Conservation (phyloP, 2,113 vertebrate genomes). For the Probosciger aterrimus region DNA sequence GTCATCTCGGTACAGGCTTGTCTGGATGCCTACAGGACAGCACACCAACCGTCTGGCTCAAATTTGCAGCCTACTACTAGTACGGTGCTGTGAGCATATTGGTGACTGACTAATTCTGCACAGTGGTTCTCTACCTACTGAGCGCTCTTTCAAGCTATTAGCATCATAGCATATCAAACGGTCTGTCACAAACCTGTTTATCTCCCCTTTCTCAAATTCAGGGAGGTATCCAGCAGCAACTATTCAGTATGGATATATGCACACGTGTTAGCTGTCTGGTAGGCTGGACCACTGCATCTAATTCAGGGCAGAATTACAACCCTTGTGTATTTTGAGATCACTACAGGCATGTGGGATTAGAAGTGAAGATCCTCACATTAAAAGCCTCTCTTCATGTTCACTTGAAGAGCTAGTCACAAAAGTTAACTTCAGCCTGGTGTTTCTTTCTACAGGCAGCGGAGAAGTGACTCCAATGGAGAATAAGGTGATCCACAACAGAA, state of each 20-base stretch:
- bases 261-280: fast-evolving
- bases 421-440: neutral
- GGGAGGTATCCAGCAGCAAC: neutral
- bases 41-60: constrained; percentile 12
- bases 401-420: neutral
- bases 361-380: neutral
- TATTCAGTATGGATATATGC: neutral
- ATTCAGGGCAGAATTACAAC: neutral
- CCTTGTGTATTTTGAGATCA: neutral
- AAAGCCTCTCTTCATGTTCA: neutral
- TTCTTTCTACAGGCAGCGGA: neutral
- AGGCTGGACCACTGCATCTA: neutral
- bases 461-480: neutral
- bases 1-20: constrained; percentile 36
- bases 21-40: constrained; percentile 34
- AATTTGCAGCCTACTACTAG: neutral
- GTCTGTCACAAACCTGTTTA: constrained; percentile 34
- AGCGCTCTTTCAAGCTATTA: neutral
- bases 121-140: neutral
- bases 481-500: neutral
- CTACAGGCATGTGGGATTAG: fast-evolving
- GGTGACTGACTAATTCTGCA: constrained; percentile 2
- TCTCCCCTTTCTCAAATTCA: neutral
- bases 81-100: neutral
- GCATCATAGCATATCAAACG: neutral